A percentile compares a stretch with the other conserved stretches of the same genome.
Evolutionary conservation across 2,797 vertebrate genomes (phyloP).

Genomic region (Semotilus atromaculatus): DNA sequence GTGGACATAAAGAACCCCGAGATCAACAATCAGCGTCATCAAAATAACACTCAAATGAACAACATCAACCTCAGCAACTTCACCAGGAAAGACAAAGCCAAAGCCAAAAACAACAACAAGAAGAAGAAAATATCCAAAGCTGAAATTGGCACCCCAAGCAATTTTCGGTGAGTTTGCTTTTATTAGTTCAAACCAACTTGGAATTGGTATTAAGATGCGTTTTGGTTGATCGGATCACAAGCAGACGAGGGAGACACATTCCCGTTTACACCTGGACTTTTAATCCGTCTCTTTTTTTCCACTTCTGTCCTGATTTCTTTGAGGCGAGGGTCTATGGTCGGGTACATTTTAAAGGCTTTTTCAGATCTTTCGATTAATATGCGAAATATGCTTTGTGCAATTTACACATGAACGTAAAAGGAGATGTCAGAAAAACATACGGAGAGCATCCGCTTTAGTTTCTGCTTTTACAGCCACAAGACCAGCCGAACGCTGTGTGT

Average conservation of each 20-base stretch:
- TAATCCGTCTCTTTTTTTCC: neutral
- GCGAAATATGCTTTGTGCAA: neutral
- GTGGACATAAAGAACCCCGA: constrained; percentile 98
- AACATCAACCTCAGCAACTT: constrained; percentile 90
- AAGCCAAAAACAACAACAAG: constrained; percentile 88
- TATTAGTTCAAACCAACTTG: neutral
- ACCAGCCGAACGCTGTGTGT: too few species aligned
- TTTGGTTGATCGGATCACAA: neutral
- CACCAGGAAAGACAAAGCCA: constrained; percentile 87
- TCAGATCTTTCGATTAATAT: neutral
- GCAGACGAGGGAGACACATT: neutral
- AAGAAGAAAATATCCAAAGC: constrained; percentile 94
- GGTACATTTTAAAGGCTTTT: neutral
- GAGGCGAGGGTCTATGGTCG: neutral
- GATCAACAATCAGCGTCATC: constrained; percentile 85
- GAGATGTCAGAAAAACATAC: neutral
- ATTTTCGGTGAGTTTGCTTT: constrained; percentile 89
- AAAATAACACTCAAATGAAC: constrained; percentile 90
- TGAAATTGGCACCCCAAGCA: constrained; percentile 97
- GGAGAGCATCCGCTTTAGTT: too few species aligned
- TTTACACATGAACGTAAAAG: neutral
- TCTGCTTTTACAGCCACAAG: too few species aligned
- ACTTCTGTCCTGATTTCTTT: neutral
- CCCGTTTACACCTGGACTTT: neutral
- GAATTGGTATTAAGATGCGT: neutral